Evolutionary conservation across 2,888 invertebrate genomes (phyloP).

Genomic region (Ferrisia virgata): DNA sequence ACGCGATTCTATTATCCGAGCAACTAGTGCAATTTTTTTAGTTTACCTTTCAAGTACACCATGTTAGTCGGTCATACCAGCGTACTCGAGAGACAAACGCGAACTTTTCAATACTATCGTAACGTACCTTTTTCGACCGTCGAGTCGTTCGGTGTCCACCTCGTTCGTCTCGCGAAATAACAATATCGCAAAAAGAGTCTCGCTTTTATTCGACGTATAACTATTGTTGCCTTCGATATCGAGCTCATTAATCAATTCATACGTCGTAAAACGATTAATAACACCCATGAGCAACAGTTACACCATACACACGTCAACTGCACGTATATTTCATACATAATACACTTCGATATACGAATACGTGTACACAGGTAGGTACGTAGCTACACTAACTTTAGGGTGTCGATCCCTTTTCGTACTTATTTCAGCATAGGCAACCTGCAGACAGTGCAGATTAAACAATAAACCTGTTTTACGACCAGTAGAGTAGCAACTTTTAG

Average conservation of each 20-base stretch:
- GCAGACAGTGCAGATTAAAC: not conserved
- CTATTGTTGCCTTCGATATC: not conserved
- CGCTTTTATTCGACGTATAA: not conserved
- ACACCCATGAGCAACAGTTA: conserved; percentile 4
- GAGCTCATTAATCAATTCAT: conserved; percentile 13
- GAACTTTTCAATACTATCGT: not conserved
- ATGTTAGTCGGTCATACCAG: too few relatives aligned
- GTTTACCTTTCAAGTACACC: too few relatives aligned
- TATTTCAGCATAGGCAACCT: too few relatives aligned
- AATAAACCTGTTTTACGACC: not conserved
- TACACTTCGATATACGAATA: too few relatives aligned
- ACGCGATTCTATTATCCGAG: too few relatives aligned
- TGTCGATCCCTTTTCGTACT: too few relatives aligned
- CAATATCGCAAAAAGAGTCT: not conserved
- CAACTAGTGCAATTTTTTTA: not conserved
- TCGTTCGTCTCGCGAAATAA: not conserved
- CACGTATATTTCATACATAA: not conserved
- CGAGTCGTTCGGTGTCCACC: not conserved
- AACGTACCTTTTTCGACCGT: not conserved
- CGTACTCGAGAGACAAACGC: not conserved
- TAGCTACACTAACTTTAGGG: too few relatives aligned
- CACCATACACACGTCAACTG: not conserved
- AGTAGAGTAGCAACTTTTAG: too few relatives aligned
- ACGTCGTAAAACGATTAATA: conserved; percentile 26
- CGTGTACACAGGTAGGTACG: not conserved